Evolutionary conservation across 2,888 invertebrate genomes (phyloP).

Genomic region (Eutolmus rufibarbis): DNA sequence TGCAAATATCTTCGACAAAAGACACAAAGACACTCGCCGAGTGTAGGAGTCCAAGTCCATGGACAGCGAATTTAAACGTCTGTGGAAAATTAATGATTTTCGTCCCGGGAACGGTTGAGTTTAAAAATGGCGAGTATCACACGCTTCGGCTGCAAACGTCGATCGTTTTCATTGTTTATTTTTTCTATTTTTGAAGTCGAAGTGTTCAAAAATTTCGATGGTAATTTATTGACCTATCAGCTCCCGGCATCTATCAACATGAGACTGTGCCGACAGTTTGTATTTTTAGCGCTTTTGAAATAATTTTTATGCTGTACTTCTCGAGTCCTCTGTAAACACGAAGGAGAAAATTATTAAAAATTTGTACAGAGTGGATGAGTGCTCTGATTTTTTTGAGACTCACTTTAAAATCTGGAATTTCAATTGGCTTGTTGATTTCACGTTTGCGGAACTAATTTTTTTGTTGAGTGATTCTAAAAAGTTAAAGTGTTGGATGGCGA

Average conservation of each 20-base stretch:
- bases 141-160: not conserved
- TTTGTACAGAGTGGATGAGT: not conserved
- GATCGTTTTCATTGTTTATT: not conserved
- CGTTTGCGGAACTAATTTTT: not conserved
- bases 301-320: not conserved
- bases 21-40: not conserved
- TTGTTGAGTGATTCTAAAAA: not conserved
- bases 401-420: not conserved
- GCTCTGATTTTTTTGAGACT: not conserved
- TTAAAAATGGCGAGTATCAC: not conserved
- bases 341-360: not conserved
- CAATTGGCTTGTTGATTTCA: not conserved
- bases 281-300: not conserved
- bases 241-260: not conserved
- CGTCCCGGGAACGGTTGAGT: not conserved
- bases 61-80: not conserved
- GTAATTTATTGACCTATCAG: not conserved
- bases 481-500: not conserved
- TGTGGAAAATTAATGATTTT: not conserved
- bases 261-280: not conserved
- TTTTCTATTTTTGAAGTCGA: not conserved
- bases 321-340: not conserved
- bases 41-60: constrained; percentile 5
- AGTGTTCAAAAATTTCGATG: not conserved
- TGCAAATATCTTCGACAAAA: not conserved